Percentiles rank a stretch among this genome's conserved stretches.
phyloP scores from a whole-genome alignment of 2,797 vertebrate species.

The Myotis planiceps region DNA sequence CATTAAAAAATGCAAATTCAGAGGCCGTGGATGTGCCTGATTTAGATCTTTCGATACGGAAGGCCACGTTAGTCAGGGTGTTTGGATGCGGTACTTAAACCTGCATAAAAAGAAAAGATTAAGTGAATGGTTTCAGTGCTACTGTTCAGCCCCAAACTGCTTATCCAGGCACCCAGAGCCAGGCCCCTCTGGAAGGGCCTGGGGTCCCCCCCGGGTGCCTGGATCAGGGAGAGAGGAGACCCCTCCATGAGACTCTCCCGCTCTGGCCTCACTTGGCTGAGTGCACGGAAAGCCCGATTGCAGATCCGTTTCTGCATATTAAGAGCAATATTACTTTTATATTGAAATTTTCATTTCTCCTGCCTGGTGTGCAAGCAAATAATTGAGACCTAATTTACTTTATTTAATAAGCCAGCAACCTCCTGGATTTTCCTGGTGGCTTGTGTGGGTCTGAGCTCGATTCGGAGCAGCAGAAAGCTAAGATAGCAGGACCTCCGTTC shows the following conservation, averaged over 20 bases:
- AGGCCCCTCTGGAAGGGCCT: background rate
- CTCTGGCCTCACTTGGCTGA: background rate
- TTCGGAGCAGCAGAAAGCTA: background rate
- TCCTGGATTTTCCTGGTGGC: background rate
- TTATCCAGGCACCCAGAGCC: background rate
- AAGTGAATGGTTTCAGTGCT: background rate
- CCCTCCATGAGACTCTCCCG: background rate
- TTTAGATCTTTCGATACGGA: background rate
- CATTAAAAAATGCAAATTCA: constrained; percentile 32
- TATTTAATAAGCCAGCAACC: constrained; percentile 74
- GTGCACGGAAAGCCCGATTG: constrained; percentile 30
- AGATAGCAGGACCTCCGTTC: background rate
- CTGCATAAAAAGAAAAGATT: background rate
- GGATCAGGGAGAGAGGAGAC: background rate
- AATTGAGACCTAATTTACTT: constrained; percentile 79
- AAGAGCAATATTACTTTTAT: constrained; percentile 59
- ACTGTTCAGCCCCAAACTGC: constrained; percentile 8
- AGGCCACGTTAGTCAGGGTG: background rate
- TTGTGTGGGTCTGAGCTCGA: background rate
- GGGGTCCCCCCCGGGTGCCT: background rate
- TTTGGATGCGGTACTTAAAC: constrained; percentile 48
- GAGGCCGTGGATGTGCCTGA: background rate
- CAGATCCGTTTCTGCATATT: constrained; percentile 63
- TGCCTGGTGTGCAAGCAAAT: constrained; percentile 74
- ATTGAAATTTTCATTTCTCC: constrained; percentile 66